These are phyloP conservation scores for Galago senegalensis DNA, from an alignment of 2,797 vertebrate genomes.

Conservation along the genomic window DNA sequence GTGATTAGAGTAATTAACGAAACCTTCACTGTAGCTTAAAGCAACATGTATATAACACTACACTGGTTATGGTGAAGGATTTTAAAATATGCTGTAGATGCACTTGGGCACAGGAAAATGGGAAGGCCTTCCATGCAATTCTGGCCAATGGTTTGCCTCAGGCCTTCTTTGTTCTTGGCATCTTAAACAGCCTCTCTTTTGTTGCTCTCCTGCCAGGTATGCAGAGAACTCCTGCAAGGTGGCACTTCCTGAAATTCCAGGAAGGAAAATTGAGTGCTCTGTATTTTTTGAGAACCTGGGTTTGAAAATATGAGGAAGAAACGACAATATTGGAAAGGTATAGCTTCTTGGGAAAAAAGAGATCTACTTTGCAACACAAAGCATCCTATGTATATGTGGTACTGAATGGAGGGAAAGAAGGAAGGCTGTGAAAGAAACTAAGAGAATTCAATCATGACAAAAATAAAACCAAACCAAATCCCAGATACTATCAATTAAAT, in stretches of 20 bases:
- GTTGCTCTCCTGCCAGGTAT: too few species aligned
- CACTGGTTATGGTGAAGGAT: background rate
- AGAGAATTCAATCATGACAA: background rate
- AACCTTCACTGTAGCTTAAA: background rate
- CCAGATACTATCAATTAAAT: background rate
- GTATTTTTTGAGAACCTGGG: background rate
- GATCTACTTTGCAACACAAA: background rate
- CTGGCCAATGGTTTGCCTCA: background rate
- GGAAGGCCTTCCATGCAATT: background rate
- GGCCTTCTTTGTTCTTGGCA: background rate
- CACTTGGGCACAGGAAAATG: background rate
- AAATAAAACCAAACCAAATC: background rate
- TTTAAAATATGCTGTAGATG: background rate
- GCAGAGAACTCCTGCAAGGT: background rate
- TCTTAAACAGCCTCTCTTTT: background rate
- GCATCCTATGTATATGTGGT: background rate
- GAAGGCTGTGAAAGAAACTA: background rate
- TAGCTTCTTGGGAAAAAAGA: background rate
- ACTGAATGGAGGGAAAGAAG: background rate
- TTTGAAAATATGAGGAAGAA: background rate
- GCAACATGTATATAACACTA: background rate
- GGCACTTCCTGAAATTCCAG: background rate
- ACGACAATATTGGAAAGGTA: background rate
- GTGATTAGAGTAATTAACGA: background rate
- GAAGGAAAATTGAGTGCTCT: background rate